Evolutionary conservation across 2,113 vertebrate species (phyloP).

Genomic region (Sceloporus undulatus): DNA sequence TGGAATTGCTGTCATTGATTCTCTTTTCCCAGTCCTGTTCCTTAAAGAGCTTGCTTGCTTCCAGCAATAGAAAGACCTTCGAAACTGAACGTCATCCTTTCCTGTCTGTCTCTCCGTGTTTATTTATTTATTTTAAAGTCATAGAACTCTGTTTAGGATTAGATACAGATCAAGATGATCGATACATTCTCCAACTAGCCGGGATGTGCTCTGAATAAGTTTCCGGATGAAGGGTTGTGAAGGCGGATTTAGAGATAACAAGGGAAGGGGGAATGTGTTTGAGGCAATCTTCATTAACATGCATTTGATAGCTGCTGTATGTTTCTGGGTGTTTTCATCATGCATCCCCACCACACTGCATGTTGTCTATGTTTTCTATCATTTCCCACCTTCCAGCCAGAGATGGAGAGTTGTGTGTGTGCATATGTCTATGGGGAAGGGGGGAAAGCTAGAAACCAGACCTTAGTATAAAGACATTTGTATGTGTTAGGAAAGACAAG

Average conservation of each 20-base stretch:
- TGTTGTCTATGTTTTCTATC: neutral
- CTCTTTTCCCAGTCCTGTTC: neutral
- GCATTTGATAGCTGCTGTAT: neutral
- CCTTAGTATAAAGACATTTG: neutral
- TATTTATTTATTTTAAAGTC: neutral
- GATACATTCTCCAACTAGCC: slow-evolving; percentile 55
- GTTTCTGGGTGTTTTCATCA: neutral
- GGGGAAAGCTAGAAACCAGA: rapidly evolving
- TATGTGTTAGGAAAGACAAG: slow-evolving; percentile 36
- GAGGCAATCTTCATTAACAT: neutral
- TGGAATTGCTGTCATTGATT: neutral
- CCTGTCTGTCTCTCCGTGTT: slow-evolving; percentile 22
- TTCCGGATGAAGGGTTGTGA: neutral
- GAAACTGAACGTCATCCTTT: slow-evolving; percentile 43
- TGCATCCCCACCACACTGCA: neutral
- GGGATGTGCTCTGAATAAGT: slow-evolving; percentile 53
- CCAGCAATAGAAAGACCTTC: slow-evolving; percentile 19
- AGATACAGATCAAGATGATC: slow-evolving; percentile 64
- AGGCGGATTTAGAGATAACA: neutral
- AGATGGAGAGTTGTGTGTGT: neutral
- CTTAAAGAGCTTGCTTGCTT: neutral
- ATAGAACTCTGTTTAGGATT: slow-evolving; percentile 45
- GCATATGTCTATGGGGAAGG: neutral
- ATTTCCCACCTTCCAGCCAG: neutral
- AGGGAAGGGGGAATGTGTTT: neutral